These are phyloP conservation scores for Macrotis lagotis DNA, from an alignment of 2,113 vertebrate genomes.

Conservation along the genomic window DNA sequence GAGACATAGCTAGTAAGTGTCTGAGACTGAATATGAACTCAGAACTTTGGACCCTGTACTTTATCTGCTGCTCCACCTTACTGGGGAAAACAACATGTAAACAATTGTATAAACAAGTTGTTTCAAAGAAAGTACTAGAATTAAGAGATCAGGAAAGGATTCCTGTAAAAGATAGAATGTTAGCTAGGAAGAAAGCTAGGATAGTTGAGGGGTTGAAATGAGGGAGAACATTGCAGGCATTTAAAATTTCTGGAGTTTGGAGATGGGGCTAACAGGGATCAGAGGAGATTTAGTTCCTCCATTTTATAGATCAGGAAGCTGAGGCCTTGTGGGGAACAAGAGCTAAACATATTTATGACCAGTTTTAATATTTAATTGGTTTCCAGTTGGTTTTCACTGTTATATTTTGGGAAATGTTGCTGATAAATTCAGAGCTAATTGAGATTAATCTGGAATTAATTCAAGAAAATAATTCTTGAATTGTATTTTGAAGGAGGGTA, in stretches of 20 bases:
- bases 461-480: conserved; percentile 17
- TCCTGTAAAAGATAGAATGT: not conserved
- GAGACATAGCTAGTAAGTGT: not conserved
- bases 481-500: conserved; percentile 2
- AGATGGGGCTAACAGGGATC: not conserved
- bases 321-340: not conserved
- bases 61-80: not conserved
- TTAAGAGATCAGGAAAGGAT: not conserved
- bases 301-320: not conserved
- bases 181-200: not conserved
- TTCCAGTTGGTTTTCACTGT: not conserved
- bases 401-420: not conserved
- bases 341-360: not conserved
- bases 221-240: not conserved
- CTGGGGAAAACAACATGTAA: not conserved
- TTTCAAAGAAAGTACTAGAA: not conserved
- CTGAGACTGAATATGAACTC: not conserved
- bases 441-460: not conserved
- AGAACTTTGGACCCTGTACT: not conserved
- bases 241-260: not conserved
- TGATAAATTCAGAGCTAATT: conserved; percentile 2
- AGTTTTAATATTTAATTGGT: not conserved
- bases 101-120: not conserved
- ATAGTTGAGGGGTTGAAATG: not conserved
- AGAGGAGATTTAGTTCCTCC: not conserved